Base-by-base conservation (phyloP, 2,113 vertebrate species). In the Sisor rabdophorus region DNA sequence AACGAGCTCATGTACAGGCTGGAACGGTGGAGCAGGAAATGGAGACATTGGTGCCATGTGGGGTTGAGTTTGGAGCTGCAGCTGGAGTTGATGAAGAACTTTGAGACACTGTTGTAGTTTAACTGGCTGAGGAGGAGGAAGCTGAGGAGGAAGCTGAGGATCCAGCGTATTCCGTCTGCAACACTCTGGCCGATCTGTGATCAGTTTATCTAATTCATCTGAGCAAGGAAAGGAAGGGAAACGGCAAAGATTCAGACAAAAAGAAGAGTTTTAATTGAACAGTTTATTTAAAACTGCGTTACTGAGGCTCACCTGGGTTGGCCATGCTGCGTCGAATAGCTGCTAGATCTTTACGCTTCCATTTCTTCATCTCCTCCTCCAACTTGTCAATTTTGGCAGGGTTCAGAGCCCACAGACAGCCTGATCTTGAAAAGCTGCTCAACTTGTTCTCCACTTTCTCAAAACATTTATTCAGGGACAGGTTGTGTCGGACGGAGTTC, bases 321-420 rank as follows among this genome's bases (percentile, higher is more conserved):
- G 96, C 97, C 97, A 99, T 98, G 92, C 97, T 99, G 74, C 95
- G 92, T 22, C 91, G 95, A 69, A 99, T 98, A 73, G 96, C 95
- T 0, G 95, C 94, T 1, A 98, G 88, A 85, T 99, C 97, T 86
- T 99, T 99, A 84, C 95, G 87, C 85, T 98, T 99, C 95, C 97
- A 98, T 88, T 98, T 99, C 89, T 98, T 92, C 97, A 99, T 98
- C 88, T 99, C 97, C 88, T 99, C 97, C 83, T 99, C 97, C 97
- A 99, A 98, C 91, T 96, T 99, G 86, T 97, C 97, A 0, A 99
- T 97, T 87, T 98, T 98, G 59, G 97, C 95, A 0, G 95, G 94
- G 82, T 98, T 99, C 82, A 99, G 90, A 1, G 97, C 95, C 97
- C 97, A 99, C 2, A 99, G 89, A 84, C 97, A 99, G 60, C 97